A percentile compares a stretch with the other conserved stretches of the same genome.
phyloP scores from a whole-genome alignment of 2,888 invertebrate species.

The Bellardia bayeri region DNA sequence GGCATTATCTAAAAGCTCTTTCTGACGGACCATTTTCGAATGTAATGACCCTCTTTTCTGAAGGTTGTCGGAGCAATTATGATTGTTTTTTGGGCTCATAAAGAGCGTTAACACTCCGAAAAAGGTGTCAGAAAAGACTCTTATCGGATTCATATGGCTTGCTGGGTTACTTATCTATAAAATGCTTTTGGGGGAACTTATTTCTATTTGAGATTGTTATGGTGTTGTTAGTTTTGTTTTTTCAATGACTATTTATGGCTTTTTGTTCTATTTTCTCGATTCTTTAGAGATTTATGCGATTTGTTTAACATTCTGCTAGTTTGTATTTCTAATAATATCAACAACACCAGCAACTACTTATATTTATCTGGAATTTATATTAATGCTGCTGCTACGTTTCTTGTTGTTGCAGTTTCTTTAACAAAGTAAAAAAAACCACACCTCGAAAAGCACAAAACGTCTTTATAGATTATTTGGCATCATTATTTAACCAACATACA shows the following conservation, averaged over 20 bases:
- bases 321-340: constrained; percentile 53
- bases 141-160: too few species aligned
- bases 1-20: too few species aligned
- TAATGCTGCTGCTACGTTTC: constrained; percentile 24
- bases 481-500: constrained; percentile 50
- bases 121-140: too few species aligned
- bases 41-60: too few species aligned
- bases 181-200: constrained; percentile 22
- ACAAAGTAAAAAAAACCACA: constrained; percentile 38
- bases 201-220: neutral
- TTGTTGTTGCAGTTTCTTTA: constrained; percentile 30
- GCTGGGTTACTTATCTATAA: neutral
- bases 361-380: constrained; percentile 48
- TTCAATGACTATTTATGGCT: constrained; percentile 57
- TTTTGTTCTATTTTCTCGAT: constrained; percentile 66
- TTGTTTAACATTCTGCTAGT: constrained; percentile 60
- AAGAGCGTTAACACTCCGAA: too few species aligned
- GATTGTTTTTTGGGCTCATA: too few species aligned
- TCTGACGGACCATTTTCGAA: too few species aligned
- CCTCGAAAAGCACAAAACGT: constrained; percentile 25
- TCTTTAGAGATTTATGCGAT: constrained; percentile 62
- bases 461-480: constrained; percentile 56
- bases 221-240: neutral
- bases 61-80: too few species aligned
- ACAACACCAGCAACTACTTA: constrained; percentile 9